Conservation (phyloP, 92 coral and sea anemone genomes). For the Phymanthus crucifer region DNA sequence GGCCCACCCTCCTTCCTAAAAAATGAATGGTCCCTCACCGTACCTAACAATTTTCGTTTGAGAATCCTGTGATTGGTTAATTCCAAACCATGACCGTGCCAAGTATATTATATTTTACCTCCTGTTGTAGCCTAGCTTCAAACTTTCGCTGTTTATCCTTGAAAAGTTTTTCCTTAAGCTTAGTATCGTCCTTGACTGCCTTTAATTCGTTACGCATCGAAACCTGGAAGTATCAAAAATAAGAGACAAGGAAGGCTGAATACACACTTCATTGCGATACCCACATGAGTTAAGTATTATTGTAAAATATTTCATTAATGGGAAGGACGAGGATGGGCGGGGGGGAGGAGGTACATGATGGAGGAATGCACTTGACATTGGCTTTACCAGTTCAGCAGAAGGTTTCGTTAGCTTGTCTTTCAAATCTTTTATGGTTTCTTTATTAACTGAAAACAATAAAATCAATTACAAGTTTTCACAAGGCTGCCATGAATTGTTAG, state of each 20-base stretch:
- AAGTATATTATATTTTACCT: too few relatives aligned
- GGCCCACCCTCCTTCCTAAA: too few relatives aligned
- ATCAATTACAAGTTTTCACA: not conserved
- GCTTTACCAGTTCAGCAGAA: slow-evolving; percentile 68
- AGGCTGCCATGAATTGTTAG: too few relatives aligned
- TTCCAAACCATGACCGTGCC: too few relatives aligned
- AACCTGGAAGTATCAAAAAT: slow-evolving; percentile 10
- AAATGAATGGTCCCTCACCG: too few relatives aligned
- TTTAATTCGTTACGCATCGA: slow-evolving; percentile 28
- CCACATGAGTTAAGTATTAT: too few relatives aligned
- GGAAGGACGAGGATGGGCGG: too few relatives aligned
- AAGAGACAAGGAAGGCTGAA: not conserved
- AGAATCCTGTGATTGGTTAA: too few relatives aligned
- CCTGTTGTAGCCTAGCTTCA: slow-evolving; percentile 57
- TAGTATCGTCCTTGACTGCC: slow-evolving; percentile 38
- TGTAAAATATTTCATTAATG: too few relatives aligned
- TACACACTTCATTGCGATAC: too few relatives aligned
- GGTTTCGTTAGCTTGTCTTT: slow-evolving; percentile 61
- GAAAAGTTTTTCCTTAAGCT: slow-evolving; percentile 62
- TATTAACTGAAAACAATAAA: not conserved
- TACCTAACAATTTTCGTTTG: too few relatives aligned
- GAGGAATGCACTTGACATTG: not conserved
- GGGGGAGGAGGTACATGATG: not conserved
- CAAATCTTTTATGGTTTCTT: slow-evolving; percentile 58
- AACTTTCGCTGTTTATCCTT: slow-evolving; percentile 59